Percentiles rank a stretch among this genome's conserved stretches.
Conservation (phyloP, 2,113 vertebrate genomes). For the Chrysochloris asiatica region DNA sequence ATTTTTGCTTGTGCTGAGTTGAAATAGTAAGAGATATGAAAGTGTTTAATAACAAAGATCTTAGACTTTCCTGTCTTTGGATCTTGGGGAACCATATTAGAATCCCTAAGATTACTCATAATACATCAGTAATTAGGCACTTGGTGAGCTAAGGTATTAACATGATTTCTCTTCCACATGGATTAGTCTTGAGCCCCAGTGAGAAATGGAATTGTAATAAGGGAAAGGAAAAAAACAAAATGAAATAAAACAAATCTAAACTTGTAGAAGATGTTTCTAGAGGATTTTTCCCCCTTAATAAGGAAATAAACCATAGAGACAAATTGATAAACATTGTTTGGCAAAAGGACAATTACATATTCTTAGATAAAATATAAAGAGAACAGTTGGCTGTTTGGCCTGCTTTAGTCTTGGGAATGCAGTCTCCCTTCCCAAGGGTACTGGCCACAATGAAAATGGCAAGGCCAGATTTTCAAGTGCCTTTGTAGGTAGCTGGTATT, state of each 20-base stretch:
- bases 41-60: not conserved
- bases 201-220: fast-evolving
- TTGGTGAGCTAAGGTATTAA: not conserved
- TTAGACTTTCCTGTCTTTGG: not conserved
- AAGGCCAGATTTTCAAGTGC: not conserved
- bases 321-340: not conserved
- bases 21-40: not conserved
- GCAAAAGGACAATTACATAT: not conserved
- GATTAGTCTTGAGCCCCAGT: not conserved
- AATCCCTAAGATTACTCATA: not conserved
- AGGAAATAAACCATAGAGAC: not conserved
- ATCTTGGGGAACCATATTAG: not conserved
- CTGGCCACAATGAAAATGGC: not conserved
- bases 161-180: not conserved
- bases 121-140: not conserved
- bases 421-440: not conserved
- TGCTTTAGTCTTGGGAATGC: not conserved
- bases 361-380: not conserved
- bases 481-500: not conserved
- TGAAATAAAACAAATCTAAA: not conserved
- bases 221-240: not conserved
- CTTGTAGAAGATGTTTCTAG: not conserved
- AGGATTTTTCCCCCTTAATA: not conserved
- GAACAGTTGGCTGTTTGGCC: not conserved
- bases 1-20: not conserved